Percentiles rank a stretch among this genome's conserved stretches.
Conservation (phyloP, 2,888 invertebrate genomes). For the Ryuthela nishihirai region DNA sequence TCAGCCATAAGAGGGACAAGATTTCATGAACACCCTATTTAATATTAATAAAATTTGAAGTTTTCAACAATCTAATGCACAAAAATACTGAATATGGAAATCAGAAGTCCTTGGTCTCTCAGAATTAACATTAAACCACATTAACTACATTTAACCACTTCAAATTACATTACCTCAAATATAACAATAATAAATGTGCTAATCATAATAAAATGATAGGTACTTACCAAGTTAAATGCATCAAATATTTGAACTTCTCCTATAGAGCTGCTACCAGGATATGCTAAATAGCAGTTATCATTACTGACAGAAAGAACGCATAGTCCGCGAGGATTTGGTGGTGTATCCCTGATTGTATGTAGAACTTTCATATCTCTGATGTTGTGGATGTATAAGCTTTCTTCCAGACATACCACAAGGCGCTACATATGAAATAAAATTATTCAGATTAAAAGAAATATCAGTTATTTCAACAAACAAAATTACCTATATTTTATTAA, state of each 20-base stretch:
- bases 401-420: constrained; percentile 94
- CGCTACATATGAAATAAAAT: constrained; percentile 59
- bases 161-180: too few species aligned
- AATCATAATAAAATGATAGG: background rate
- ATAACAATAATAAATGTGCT: too few species aligned
- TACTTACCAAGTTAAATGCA: constrained; percentile 74
- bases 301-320: constrained; percentile 79
- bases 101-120: too few species aligned
- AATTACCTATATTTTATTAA: too few species aligned
- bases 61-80: too few species aligned
- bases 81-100: too few species aligned
- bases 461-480: constrained; percentile 6
- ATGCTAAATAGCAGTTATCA: constrained; percentile 91
- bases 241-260: constrained; percentile 97
- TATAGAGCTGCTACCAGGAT: constrained; percentile 88
- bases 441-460: background rate
- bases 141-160: too few species aligned
- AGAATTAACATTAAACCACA: too few species aligned
- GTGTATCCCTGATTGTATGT: constrained; percentile 97
- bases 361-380: constrained; percentile 97
- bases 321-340: constrained; percentile 87
- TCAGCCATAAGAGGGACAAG: too few species aligned
- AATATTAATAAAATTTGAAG: too few species aligned
- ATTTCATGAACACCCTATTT: too few species aligned
- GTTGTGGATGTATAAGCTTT: constrained; percentile 96